Base-by-base conservation (phyloP, 2,797 vertebrate species). In the Poecilia velifera region DNA sequence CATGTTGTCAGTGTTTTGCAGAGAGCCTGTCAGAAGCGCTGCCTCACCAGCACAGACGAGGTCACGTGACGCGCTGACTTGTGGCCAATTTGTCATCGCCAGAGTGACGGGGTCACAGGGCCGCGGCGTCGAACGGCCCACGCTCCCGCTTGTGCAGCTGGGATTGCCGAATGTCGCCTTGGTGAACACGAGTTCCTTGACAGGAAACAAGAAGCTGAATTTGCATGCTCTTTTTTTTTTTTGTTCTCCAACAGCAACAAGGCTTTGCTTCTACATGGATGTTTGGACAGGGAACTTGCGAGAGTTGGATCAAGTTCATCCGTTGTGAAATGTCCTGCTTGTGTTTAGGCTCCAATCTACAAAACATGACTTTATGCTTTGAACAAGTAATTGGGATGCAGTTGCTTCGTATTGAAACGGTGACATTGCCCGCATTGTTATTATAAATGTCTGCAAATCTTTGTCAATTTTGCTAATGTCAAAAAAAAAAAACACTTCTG, bases 51-150 rank as follows among this genome's bases (percentile, higher is more conserved):
- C 82, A 46, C 64, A 64, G 74, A 82, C 25, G 72, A 82, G 86
- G 84, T 85, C 91, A 89, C 6, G 25, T 88, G 92, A 87, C 80
- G 78, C 9, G 49, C n/a, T 49, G 66, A 76, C 79, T 79, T 43
- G 82, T 39, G 78, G 80, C 45, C 28, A 25, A 87, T 91, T 90
- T 79, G 83, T 93, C 89, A 84, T 78, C 74, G 43, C 78, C 46
- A 72, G 83, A 77, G 88, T 41, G 82, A 87, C 86, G 68, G 84
- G 85, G 89, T 88, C 82, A 73, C 74, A 18, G 73, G 71, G 73
- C 62, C 75, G 4, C 36, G 28, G 72, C 57, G 75, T 81, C 39
- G n/a, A 77, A 79, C 78, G 1, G 34, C 55, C n/a, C 2, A 1
- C 2, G 9, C 39, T 49, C 28, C 6, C 45, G 43, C 74, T 34